A percentile compares a stretch with the other conserved stretches of the same genome.
Conservation (phyloP, 2,888 invertebrate genomes). For the Lasioglossum zephyrum region DNA sequence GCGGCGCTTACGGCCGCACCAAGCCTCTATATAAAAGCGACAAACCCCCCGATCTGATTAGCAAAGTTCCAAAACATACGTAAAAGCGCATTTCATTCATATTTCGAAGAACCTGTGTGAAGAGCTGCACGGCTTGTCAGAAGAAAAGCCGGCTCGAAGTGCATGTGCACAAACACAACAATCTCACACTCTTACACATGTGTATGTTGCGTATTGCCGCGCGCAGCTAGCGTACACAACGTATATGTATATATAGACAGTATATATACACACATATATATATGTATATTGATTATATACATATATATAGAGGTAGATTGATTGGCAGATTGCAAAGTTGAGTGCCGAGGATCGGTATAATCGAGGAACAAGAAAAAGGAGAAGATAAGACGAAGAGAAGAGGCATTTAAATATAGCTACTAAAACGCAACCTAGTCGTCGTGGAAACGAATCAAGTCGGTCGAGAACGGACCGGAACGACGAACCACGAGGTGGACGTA, state of each 20-base stretch:
- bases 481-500: neutral
- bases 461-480: neutral
- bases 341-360: neutral
- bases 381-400: neutral
- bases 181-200: neutral
- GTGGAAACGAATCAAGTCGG: conserved; percentile 5
- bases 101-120: conserved; percentile 21
- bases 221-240: neutral
- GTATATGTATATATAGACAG: too few species aligned
- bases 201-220: neutral
- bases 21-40: conserved; percentile 80
- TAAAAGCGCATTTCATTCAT: conserved; percentile 63
- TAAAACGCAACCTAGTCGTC: neutral
- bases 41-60: conserved; percentile 83
- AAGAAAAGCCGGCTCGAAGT: neutral
- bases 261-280: neutral
- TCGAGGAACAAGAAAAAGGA: neutral
- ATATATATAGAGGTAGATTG: neutral
- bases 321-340: neutral
- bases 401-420: conserved; percentile 11
- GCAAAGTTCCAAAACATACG: conserved; percentile 73
- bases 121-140: neutral
- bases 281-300: neutral
- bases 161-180: neutral
- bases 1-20: conserved; percentile 74